A percentile compares a stretch with the other conserved stretches of the same genome.
Conservation (phyloP, 2,888 invertebrate genomes). For the Chelonus formosanus region DNA sequence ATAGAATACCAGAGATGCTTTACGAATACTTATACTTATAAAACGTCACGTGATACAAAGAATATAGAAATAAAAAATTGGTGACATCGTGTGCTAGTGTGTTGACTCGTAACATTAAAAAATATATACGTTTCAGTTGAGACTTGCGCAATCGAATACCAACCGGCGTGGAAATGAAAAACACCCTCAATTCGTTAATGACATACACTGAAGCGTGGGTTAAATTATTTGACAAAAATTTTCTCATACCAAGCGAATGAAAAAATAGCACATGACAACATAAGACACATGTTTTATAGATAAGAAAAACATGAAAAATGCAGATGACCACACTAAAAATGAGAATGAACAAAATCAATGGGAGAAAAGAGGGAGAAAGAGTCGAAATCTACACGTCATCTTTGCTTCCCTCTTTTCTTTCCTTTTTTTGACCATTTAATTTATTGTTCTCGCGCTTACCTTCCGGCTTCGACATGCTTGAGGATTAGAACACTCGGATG, state of each 20-base stretch:
- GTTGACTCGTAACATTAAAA: too few species aligned
- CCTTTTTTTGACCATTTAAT: too few species aligned
- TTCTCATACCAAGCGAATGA: too few species aligned
- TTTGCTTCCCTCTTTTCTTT: too few species aligned
- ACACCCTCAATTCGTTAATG: not conserved
- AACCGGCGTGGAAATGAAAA: slow-evolving; percentile 15
- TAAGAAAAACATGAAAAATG: too few species aligned
- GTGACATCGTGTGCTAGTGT: not conserved
- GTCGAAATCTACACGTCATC: not conserved
- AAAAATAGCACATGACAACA: too few species aligned
- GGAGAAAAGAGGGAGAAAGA: not conserved
- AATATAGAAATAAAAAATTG: not conserved
- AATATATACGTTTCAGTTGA: too few species aligned
- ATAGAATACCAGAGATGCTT: not conserved
- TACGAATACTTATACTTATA: not conserved
- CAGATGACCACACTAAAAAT: not conserved
- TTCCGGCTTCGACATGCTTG: slow-evolving; percentile 74
- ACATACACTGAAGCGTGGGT: not conserved
- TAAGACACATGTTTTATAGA: too few species aligned
- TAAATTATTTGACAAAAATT: not conserved
- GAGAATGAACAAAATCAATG: not conserved
- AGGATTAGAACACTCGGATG: slow-evolving; percentile 77
- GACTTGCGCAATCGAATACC: slow-evolving; percentile 28
- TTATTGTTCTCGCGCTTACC: slow-evolving; percentile 53
- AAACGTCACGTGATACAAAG: not conserved